Evolutionary conservation across 2,113 vertebrate species (phyloP), one percentile per base, ranked within the genome.

Genomic region (Triplophysa siluroides): DNA sequence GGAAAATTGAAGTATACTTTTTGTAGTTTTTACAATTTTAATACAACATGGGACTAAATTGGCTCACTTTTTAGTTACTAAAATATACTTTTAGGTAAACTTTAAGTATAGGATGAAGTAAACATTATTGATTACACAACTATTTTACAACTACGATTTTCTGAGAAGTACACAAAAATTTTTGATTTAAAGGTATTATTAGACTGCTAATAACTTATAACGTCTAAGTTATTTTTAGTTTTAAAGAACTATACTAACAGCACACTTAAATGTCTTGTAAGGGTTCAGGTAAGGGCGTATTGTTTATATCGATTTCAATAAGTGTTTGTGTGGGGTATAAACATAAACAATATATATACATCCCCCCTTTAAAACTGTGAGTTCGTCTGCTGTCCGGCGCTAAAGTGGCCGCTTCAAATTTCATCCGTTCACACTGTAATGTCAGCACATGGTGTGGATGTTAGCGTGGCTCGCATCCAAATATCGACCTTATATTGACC

Each of bases 401-500:
- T 73, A 58, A 60, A 73, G 54, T 61, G 38, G 2, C 21, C 23
- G 75, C 21, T 52, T 77, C 75, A 47, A 62, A 38, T 77, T 65
- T 65, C 75, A 65, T 54, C 43, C 19, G 6, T 65, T 77, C 26
- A 65, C 75, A 52, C 75, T 23, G 61, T 65, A 19, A 77, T 65
- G 75, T 77, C 75, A 77, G 75, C 75, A 52, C 43, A 33, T 13
- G 73, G 43, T 74, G 29, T 45, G 21, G 38, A 73, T 54, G 11
- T 58, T 26, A 72, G 24, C 50, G 75, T 77, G 75, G 75, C 75
- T 65, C 45, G 11, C 16, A 26, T 77, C 75, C 75, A 77, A 45
- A 52, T 77, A 77, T 76, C 73, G 41, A 76, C 73, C 73, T 63
- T 29, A 74, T 74, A 76, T 77, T 77, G 75, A 77, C 62, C 75